Conservation (phyloP, 2,888 invertebrate genomes). For the Globia sparganii region DNA sequence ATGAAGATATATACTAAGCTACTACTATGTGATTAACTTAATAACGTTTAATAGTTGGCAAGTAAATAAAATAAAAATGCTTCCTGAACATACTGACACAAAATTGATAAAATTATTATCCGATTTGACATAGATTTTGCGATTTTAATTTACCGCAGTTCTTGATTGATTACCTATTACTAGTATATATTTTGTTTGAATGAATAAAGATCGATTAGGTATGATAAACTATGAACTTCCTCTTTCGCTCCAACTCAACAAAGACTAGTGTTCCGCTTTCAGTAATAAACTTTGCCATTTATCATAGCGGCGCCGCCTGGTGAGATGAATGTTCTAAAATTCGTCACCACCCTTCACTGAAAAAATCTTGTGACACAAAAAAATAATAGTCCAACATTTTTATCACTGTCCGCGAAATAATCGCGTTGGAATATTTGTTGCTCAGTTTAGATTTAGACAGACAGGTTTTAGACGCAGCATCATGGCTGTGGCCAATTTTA, state of each 20-base stretch:
- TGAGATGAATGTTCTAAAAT: conserved; percentile 55
- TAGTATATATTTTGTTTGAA: conserved; percentile 9
- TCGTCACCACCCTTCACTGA: conserved; percentile 37
- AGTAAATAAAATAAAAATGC: conserved; percentile 14
- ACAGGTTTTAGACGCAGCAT: conserved; percentile 51
- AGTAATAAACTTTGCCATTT: conserved; percentile 50
- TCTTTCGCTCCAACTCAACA: conserved; percentile 11
- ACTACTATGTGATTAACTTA: conserved; percentile 1
- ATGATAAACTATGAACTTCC: not conserved
- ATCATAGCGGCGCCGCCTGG: conserved; percentile 53
- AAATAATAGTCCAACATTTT: conserved; percentile 37
- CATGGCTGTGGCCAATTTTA: conserved; percentile 37
- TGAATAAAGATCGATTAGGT: not conserved
- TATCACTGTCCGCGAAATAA: conserved; percentile 33
- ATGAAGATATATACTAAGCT: conserved; percentile 10
- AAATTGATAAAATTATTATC: conserved; percentile 10
- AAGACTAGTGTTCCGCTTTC: conserved; percentile 38
- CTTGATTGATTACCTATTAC: conserved; percentile 10
- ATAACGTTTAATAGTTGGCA: not conserved
- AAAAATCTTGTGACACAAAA: conserved; percentile 41
- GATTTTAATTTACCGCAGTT: not conserved
- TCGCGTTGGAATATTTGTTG: conserved; percentile 38
- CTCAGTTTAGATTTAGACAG: conserved; percentile 20
- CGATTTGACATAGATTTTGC: conserved; percentile 11
- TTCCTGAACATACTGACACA: conserved; percentile 7